Base-by-base conservation (phyloP, 2,113 vertebrate species). In the Micromys minutus region DNA sequence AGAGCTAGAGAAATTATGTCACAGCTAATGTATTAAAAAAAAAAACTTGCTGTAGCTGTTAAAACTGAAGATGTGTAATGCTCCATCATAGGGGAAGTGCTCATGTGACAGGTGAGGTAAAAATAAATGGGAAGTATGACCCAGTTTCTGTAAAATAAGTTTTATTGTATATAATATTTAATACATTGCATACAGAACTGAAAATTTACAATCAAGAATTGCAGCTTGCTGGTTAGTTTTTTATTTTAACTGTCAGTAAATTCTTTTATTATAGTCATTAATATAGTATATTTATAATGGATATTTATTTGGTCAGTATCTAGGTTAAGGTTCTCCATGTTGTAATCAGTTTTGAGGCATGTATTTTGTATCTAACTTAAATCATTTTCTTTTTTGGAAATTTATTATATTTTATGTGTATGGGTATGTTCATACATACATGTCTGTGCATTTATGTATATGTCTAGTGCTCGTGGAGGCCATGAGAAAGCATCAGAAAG, bases 311-410 rank as follows among this genome's bases (percentile, higher is more conserved):
- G 71, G 42, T 74, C 52, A 72, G 84, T 89, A 47, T n/a, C 21
- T 85, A 88, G 63, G 26, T 57, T 61, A 80, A 34, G 3, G 21
- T 52, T 31, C 19, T 72, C 50, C 2, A 61, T 12, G 16, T 22
- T 81, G n/a, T 79, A 63, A n/a, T 67, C 21, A 89, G 83, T 96
- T 96, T 92, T 86, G 71, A 90, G 3, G 16, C 39, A 39, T 83
- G 72, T 21, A 5, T 77, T 91, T 89, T 92, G 15, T 26, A 94
- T 47, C 31, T 67, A 71, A 61, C 85, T 80, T 75, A 87, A 83
- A 87, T 26, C 42, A 76, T 12, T 65, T 94, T 34, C 65, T 52
- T 45, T 42, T 16, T 76, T 17, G 24, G 10, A 75, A 26, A 26
- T 45, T 24, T 5, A 26, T 26, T 76, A 42, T 42, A 29, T 31